Base-by-base conservation (phyloP, 2,888 invertebrate species). In the Dasysyrphus tricinctus region DNA sequence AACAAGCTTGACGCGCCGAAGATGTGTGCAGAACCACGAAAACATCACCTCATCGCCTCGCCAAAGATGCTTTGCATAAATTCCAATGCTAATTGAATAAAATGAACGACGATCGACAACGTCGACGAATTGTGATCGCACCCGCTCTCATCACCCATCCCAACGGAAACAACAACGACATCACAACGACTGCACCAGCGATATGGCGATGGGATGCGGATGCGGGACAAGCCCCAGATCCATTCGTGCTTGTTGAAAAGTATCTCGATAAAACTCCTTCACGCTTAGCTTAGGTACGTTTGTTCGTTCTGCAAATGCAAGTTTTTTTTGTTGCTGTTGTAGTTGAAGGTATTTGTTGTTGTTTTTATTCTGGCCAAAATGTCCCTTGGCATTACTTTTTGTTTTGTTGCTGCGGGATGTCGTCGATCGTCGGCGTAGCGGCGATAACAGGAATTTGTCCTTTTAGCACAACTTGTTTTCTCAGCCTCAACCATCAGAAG, bases 71-170 rank as follows among this genome's bases (percentile, higher is more conserved):
- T 89, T 89, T 89, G 89, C 89, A 89, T 89, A 89, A 89, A 89
- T 89, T 89, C 89, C 88, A 85, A 88, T 88, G 89, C 89, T 89
- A 89, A 89, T 89, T 89, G 89, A 89, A 89, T 89, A 88, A 89
- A 89, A 89, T 89, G 89, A 89, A 89, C 89, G 89, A 89, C 86
- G 86, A 82, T 86, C 86, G 86, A 86, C 81, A 81, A 75, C 78
- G 78, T 82, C 86, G 86, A 82, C 82, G 86, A 86, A 86, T 86
- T 82, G 82, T 82, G 86, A 86, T 86, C 86, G 86, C 86, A 86
- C 86, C 82, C 86, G 82, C 86, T 86, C 86, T 84, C 75, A 69
- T 75, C 83, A 74, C 63, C 69, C 54, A 73, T 51, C 54, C 39
- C 57, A 49, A 74, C 49, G 69, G 39, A 57, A 42, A 76, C 59